These are phyloP conservation scores for Elysia chlorotica DNA, from an alignment of 1,140 invertebrate genomes.

Conservation along the genomic window DNA sequence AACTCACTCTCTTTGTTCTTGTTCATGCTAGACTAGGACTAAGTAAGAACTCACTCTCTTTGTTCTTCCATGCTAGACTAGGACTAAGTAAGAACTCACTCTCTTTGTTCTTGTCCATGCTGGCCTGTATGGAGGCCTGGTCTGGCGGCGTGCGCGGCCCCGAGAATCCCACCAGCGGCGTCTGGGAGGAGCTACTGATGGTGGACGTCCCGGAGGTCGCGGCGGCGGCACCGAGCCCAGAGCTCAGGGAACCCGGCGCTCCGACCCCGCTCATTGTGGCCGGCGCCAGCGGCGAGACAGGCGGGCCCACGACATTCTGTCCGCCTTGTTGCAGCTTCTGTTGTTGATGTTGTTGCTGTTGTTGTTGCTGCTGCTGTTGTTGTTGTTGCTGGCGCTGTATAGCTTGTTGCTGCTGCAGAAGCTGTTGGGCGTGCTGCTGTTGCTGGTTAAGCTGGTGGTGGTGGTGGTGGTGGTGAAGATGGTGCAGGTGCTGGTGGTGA, in stretches of 20 bases:
- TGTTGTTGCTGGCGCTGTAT: background rate
- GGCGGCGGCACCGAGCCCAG: slow-evolving; percentile 14
- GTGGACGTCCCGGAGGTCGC: background rate
- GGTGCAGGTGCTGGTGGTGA: too few relatives aligned
- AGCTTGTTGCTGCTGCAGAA: too few relatives aligned
- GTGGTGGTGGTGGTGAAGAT: background rate
- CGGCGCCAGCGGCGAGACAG: background rate
- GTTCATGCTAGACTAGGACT: too few relatives aligned
- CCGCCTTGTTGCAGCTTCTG: background rate
- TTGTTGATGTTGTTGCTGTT: background rate
- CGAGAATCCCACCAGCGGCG: background rate
- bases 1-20: too few relatives aligned
- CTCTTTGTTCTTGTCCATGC: slow-evolving; percentile 97
- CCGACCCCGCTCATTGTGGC: background rate
- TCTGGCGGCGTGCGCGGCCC: slow-evolving; percentile 82
- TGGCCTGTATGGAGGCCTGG: slow-evolving; percentile 87
- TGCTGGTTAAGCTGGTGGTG: too few relatives aligned
- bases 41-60: too few relatives aligned
- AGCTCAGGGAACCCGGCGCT: slow-evolving; percentile 29
- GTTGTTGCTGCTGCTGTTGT: background rate
- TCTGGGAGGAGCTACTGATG: background rate
- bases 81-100: too few relatives aligned
- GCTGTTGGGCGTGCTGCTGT: too few relatives aligned
- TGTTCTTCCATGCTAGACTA: too few relatives aligned
- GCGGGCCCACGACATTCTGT: too few relatives aligned